Conservation (phyloP, 2,888 invertebrate species). For the Rotaria macrura region DNA sequence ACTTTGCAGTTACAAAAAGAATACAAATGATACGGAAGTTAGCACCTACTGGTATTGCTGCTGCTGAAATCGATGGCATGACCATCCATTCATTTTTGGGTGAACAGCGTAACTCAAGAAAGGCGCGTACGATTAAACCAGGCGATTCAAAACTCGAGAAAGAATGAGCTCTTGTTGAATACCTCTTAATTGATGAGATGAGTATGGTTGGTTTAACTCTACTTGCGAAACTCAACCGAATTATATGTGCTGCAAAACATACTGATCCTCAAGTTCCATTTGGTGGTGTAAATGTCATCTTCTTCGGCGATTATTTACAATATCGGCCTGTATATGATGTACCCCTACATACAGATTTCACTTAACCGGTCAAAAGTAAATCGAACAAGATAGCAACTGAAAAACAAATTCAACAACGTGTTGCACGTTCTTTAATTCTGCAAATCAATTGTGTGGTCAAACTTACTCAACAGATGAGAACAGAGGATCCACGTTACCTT, state of each 20-base stretch:
- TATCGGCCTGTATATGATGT: background rate
- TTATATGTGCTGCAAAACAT: background rate
- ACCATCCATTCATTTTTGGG: background rate
- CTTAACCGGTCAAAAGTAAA: background rate
- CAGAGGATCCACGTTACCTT: background rate
- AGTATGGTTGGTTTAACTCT: background rate
- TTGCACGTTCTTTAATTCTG: background rate
- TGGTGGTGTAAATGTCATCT: background rate
- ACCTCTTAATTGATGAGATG: background rate
- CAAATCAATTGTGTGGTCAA: background rate
- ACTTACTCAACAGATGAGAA: background rate
- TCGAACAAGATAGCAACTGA: background rate
- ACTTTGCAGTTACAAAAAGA: background rate
- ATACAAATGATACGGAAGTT: background rate
- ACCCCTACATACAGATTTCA: background rate
- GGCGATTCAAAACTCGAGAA: background rate
- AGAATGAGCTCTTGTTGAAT: background rate
- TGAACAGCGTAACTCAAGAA: background rate
- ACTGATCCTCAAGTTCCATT: background rate
- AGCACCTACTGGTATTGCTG: background rate
- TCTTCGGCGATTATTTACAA: background rate
- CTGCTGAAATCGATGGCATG: background rate
- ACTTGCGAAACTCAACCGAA: background rate
- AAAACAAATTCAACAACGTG: background rate
- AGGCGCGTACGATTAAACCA: background rate